phyloP scores from a whole-genome alignment of 2,113 vertebrate species.

The Cacatua alba region DNA sequence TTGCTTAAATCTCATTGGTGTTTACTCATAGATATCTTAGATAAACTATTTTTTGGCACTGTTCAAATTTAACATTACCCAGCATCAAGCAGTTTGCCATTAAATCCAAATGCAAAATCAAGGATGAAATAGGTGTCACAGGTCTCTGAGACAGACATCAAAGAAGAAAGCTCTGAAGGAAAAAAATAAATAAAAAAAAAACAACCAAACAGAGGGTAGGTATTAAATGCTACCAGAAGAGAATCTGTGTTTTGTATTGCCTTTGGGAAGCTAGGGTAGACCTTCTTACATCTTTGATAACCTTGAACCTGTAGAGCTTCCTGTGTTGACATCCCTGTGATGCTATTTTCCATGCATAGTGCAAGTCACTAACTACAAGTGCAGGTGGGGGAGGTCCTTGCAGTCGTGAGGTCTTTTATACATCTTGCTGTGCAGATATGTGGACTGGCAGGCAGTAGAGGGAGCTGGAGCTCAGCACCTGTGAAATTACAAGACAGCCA shows the following conservation, averaged over 20 bases:
- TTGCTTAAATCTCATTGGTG: background rate
- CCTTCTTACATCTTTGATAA: background rate
- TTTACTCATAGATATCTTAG: background rate
- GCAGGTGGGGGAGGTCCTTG: background rate
- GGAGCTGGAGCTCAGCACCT: background rate
- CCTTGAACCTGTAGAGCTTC: background rate
- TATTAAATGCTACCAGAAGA: background rate
- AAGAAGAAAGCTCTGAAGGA: background rate
- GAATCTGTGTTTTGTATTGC: background rate
- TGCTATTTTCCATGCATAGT: background rate
- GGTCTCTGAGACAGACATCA: background rate
- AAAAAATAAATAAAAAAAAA: background rate
- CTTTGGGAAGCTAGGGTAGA: background rate
- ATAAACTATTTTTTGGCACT: background rate
- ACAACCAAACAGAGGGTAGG: background rate
- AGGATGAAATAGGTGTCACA: background rate
- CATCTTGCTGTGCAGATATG: background rate
- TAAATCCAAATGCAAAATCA: background rate
- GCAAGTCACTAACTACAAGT: background rate
- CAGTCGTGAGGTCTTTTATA: background rate
- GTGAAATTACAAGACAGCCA: background rate
- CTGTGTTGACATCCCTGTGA: background rate
- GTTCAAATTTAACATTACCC: background rate
- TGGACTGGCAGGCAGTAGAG: background rate
- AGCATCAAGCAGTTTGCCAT: background rate